phyloP scores from a whole-genome alignment of 2,888 invertebrate genomes.

The Bedellia somnulentella region DNA sequence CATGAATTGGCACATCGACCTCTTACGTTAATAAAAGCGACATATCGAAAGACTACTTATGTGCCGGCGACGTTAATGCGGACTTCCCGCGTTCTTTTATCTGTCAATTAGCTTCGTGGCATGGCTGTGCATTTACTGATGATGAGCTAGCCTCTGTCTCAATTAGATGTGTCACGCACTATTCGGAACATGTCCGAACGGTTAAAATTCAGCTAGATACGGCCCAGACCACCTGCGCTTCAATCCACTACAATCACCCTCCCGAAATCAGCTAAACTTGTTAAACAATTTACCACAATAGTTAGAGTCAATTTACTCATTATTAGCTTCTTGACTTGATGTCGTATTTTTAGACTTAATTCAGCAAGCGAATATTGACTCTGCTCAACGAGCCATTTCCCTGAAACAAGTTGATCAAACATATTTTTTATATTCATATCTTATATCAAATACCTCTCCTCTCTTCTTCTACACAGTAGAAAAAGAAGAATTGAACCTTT shows the following conservation, averaged over 20 bases:
- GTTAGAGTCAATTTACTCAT: slow-evolving; percentile 41
- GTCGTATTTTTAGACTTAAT: slow-evolving; percentile 13
- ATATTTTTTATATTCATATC: no score
- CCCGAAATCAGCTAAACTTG: slow-evolving; percentile 42
- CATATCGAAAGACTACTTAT: slow-evolving; percentile 30
- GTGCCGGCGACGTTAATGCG: slow-evolving; percentile 41
- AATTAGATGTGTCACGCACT: slow-evolving; percentile 34
- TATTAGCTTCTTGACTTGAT: slow-evolving; percentile 38
- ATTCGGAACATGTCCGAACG: no score
- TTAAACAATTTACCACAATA: slow-evolving; percentile 39
- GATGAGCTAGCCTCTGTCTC: slow-evolving; percentile 24
- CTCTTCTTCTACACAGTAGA: no score
- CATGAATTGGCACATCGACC: slow-evolving; percentile 1
- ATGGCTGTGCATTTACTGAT: slow-evolving; percentile 35
- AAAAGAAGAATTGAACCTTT: no score
- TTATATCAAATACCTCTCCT: no score
- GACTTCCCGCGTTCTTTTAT: slow-evolving; percentile 49
- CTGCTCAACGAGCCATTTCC: no score
- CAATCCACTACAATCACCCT: slow-evolving; percentile 18
- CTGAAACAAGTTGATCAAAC: no score
- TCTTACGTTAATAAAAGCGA: slow-evolving; percentile 5
- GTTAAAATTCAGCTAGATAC: no score
- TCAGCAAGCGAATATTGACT: no score
- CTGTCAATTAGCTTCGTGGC: slow-evolving; percentile 42
- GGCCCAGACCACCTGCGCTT: neutral